These are phyloP conservation scores for Podilymbus podiceps DNA, from an alignment of 2,113 vertebrate genomes.

Conservation along the genomic window DNA sequence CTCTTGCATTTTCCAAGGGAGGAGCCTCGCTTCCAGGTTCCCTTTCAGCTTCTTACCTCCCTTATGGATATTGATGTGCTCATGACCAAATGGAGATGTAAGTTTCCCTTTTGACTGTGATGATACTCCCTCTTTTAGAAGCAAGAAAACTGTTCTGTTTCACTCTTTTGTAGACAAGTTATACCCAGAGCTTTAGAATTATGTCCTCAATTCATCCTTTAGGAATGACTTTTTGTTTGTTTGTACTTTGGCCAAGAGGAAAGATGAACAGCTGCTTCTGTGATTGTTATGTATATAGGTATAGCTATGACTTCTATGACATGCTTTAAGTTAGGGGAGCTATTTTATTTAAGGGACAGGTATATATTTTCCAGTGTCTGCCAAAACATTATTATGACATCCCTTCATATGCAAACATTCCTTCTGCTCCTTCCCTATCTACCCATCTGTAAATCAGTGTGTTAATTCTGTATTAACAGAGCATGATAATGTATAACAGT, in stretches of 20 bases:
- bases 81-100: slow-evolving; percentile 98
- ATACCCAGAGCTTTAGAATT: background rate
- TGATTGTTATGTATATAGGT: background rate
- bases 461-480: background rate
- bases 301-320: background rate
- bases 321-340: background rate
- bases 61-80: slow-evolving; percentile 94
- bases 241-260: background rate
- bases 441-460: background rate
- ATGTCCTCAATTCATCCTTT: background rate
- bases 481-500: background rate
- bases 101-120: slow-evolving; percentile 49
- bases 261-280: background rate
- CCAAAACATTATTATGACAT: background rate
- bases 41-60: slow-evolving; percentile 91
- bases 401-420: background rate
- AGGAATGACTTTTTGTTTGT: background rate
- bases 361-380: background rate
- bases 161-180: background rate
- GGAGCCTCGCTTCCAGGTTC: slow-evolving; percentile 95
- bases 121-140: background rate
- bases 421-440: background rate
- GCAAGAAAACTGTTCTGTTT: background rate
- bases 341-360: background rate
- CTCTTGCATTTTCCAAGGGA: slow-evolving; percentile 75